phyloP scores from a whole-genome alignment of 2,113 vertebrate genomes.

The Copsychus sechellarum region DNA sequence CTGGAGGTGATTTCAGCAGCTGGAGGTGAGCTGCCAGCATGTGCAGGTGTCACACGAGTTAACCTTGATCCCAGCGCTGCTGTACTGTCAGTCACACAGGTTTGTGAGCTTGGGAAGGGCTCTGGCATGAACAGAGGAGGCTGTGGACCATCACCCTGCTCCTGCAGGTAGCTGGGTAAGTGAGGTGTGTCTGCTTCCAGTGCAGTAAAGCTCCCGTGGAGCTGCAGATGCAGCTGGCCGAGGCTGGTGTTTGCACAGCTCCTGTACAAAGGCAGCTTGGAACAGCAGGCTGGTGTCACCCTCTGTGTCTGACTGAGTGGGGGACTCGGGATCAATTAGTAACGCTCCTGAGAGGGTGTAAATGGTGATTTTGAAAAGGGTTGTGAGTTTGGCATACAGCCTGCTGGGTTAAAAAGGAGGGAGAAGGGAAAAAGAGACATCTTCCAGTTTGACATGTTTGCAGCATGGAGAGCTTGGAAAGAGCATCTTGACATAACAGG shows the following conservation, averaged over 20 bases:
- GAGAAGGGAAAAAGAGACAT: not conserved
- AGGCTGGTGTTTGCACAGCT: not conserved
- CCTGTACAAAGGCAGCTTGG: not conserved
- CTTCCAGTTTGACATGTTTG: not conserved
- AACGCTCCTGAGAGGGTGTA: not conserved
- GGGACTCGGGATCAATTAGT: not conserved
- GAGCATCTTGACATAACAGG: not conserved
- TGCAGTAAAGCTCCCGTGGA: not conserved
- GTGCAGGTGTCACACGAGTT: fast-evolving
- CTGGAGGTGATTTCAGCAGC: not conserved
- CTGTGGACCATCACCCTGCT: not conserved
- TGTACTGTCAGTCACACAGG: fast-evolving
- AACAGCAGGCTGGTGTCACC: not conserved
- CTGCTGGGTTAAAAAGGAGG: not conserved
- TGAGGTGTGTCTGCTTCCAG: not conserved
- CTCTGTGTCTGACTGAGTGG: not conserved
- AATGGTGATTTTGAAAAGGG: not conserved
- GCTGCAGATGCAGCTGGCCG: not conserved
- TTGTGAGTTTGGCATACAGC: not conserved
- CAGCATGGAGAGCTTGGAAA: not conserved
- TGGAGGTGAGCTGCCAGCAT: not conserved
- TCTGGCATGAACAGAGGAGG: not conserved
- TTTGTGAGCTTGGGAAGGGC: not conserved
- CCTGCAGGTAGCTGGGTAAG: not conserved
- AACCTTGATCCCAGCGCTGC: not conserved